Conservation (phyloP, 2,113 vertebrate genomes). For the Hydrolagus affinis region DNA sequence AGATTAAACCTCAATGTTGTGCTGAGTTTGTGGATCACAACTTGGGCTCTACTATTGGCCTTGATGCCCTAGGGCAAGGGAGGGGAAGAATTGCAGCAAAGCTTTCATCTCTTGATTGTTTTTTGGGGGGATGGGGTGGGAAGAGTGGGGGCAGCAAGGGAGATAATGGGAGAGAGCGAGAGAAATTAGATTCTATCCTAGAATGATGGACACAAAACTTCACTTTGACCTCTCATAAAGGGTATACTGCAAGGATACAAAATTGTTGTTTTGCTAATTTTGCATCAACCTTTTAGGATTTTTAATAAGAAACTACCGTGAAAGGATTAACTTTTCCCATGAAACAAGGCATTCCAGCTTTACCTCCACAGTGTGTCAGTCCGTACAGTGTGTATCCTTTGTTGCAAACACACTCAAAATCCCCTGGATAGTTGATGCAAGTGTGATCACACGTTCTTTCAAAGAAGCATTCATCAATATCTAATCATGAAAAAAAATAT, state of each 20-base stretch:
- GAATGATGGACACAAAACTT: too few relatives aligned
- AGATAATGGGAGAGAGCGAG: too few relatives aligned
- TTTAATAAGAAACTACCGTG: background rate
- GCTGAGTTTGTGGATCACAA: background rate
- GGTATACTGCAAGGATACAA: background rate
- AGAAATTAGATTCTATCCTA: too few relatives aligned
- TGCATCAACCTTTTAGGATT: background rate
- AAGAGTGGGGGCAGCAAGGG: too few relatives aligned
- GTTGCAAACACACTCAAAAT: slow-evolving; percentile 81
- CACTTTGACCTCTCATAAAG: too few relatives aligned
- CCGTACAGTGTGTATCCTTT: slow-evolving; percentile 86
- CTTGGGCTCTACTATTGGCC: background rate
- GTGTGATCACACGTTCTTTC: slow-evolving; percentile 89
- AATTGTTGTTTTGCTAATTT: background rate
- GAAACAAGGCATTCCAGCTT: slow-evolving; percentile 39
- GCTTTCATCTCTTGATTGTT: too few relatives aligned
- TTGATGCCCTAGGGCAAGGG: background rate
- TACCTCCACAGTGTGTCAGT: slow-evolving; percentile 90
- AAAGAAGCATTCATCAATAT: slow-evolving; percentile 93
- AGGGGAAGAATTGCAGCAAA: background rate
- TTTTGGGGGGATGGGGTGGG: too few relatives aligned
- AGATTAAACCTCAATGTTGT: too few relatives aligned
- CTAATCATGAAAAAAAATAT: slow-evolving; percentile 57
- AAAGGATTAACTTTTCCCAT: background rate
- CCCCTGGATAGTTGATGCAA: slow-evolving; percentile 84